Evolutionary conservation across 2,113 vertebrate species (phyloP).

Genomic region (Lasiurus borealis): DNA sequence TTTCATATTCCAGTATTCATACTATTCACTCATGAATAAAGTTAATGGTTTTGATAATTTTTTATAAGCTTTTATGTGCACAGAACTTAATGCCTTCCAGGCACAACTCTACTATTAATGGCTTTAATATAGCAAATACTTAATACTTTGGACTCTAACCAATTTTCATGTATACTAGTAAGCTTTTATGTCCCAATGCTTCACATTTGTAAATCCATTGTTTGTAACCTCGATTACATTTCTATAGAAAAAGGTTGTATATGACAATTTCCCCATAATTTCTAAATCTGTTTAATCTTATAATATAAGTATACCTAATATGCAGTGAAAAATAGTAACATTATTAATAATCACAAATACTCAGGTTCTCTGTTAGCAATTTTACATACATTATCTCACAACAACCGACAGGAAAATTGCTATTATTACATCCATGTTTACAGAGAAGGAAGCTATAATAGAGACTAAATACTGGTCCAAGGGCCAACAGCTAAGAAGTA

Average conservation of each 20-base stretch:
- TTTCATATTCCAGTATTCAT: neutral
- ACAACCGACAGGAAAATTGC: neutral
- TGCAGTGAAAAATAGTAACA: neutral
- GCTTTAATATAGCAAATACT: constrained; percentile 1
- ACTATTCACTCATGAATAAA: neutral
- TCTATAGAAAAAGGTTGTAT: neutral
- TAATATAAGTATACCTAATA: neutral
- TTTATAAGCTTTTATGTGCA: neutral
- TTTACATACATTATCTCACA: neutral
- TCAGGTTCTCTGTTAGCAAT: neutral
- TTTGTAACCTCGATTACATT: constrained; percentile 11
- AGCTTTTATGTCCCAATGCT: neutral
- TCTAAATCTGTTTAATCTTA: neutral
- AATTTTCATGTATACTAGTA: neutral
- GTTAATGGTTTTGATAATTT: neutral
- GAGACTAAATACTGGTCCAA: neutral
- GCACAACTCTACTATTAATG: neutral
- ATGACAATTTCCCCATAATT: neutral
- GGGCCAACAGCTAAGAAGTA: neutral
- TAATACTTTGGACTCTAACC: neutral
- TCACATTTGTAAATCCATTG: constrained; percentile 1
- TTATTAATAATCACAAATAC: neutral
- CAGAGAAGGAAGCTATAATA: neutral
- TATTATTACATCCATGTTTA: neutral
- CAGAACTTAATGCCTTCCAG: neutral